Percentiles rank a stretch among this genome's conserved stretches.
These are phyloP conservation scores for Sphaerophoria rueppellii DNA, from an alignment of 2,888 invertebrate species.

Conservation along the genomic window DNA sequence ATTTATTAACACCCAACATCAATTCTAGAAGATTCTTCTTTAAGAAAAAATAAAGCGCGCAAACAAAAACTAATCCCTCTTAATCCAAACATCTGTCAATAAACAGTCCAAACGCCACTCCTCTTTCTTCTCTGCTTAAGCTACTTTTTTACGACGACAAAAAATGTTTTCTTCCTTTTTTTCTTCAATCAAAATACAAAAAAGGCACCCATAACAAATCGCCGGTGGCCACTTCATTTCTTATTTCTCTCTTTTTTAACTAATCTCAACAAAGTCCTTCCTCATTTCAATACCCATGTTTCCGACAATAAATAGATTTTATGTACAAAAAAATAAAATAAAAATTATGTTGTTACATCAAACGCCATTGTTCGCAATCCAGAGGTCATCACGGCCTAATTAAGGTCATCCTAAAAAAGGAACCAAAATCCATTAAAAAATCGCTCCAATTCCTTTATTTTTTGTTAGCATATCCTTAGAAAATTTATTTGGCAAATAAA, in stretches of 20 bases:
- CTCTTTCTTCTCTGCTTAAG: too few relatives aligned
- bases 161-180: conserved; percentile 8
- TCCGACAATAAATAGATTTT: background rate
- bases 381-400: conserved; percentile 70
- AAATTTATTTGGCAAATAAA: too few relatives aligned
- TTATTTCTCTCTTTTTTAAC: conserved; percentile 17
- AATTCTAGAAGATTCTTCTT: background rate
- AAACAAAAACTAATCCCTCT: conserved; percentile 9
- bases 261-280: conserved; percentile 22
- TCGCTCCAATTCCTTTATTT: conserved; percentile 56
- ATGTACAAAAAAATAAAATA: conserved; percentile 13
- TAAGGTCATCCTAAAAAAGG: conserved; percentile 63
- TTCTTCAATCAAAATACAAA: conserved; percentile 1
- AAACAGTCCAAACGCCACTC: conserved; percentile 39
- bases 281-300: conserved; percentile 55
- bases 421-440: conserved; percentile 56
- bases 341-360: conserved; percentile 70
- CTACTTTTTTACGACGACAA: conserved; percentile 39
- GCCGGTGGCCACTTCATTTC: conserved; percentile 65
- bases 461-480: conserved; percentile 25
- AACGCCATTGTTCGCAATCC: conserved; percentile 42
- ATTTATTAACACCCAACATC: too few relatives aligned
- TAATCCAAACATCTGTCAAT: conserved; percentile 66
- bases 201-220: conserved; percentile 55
- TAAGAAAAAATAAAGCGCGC: too few relatives aligned